A percentile compares a stretch with the other conserved stretches of the same genome.
These are phyloP conservation scores for Nomada ruficornis DNA, from an alignment of 2,888 invertebrate genomes.

Conservation along the genomic window DNA sequence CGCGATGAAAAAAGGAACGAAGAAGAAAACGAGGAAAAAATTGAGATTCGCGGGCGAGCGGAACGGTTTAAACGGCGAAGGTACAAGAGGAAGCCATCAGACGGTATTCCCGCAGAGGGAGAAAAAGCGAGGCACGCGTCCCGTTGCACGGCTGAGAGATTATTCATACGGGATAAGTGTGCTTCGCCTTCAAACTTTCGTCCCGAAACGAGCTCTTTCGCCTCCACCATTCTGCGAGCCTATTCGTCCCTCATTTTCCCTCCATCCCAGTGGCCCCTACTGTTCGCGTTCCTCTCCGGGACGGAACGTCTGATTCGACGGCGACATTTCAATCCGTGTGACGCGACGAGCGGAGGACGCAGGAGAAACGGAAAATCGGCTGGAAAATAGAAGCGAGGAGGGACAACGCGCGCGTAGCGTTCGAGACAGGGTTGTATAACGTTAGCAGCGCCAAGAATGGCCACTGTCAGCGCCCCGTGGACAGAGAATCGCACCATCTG, in stretches of 20 bases:
- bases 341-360: not conserved
- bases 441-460: no score
- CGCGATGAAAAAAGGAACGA: not conserved
- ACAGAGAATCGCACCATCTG: not conserved
- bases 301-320: slow-evolving; percentile 33
- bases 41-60: not conserved
- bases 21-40: not conserved
- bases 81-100: not conserved
- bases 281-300: slow-evolving; percentile 25
- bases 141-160: slow-evolving; percentile 12
- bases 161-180: slow-evolving; percentile 33
- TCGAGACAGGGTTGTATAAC: not conserved
- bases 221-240: not conserved
- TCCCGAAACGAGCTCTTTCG: slow-evolving; percentile 23
- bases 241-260: slow-evolving; percentile 12
- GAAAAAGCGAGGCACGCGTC: slow-evolving; percentile 8
- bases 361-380: not conserved
- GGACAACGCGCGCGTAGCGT: slow-evolving; percentile 8
- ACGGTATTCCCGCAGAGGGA: not conserved
- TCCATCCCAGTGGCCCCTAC: slow-evolving; percentile 1
- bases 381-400: not conserved
- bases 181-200: slow-evolving; percentile 6
- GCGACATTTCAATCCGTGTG: slow-evolving; percentile 40
- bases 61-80: not conserved
- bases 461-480: not conserved